Evolutionary conservation across 2,797 vertebrate species (phyloP).

Genomic region (Xenops minutus): DNA sequence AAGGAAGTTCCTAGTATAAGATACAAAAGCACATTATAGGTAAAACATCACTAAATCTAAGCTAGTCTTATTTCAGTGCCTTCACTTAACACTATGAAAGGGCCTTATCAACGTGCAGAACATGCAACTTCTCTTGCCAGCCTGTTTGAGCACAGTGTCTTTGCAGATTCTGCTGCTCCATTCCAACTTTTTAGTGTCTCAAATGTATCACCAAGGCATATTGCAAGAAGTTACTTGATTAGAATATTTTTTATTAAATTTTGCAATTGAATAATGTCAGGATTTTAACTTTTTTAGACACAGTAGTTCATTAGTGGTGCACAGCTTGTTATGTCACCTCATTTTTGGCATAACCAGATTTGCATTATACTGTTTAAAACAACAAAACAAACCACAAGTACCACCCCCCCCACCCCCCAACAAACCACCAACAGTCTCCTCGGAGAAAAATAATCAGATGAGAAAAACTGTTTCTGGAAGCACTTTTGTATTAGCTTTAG

Average conservation of each 20-base stretch:
- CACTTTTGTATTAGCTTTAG: neutral
- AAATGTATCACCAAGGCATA: neutral
- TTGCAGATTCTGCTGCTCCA: neutral
- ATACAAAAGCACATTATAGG: neutral
- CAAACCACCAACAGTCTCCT: neutral
- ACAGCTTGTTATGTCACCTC: neutral
- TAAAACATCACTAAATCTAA: neutral
- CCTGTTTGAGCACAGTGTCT: neutral
- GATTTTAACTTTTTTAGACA: neutral
- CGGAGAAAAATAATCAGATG: neutral
- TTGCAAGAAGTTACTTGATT: neutral
- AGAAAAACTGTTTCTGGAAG: neutral
- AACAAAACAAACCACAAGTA: neutral
- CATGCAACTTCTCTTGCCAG: neutral
- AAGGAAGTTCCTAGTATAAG: neutral
- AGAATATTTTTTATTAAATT: neutral
- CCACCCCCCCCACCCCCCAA: neutral
- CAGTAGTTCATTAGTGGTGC: neutral
- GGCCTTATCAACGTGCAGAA: neutral
- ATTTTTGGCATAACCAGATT: neutral
- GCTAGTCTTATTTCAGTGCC: neutral
- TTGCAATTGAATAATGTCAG: neutral
- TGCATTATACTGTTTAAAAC: neutral
- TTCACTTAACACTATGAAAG: neutral
- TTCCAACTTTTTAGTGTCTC: neutral